These are phyloP conservation scores for Cyprinodon variegatus DNA, from an alignment of 2,113 vertebrate genomes.

Conservation along the genomic window DNA sequence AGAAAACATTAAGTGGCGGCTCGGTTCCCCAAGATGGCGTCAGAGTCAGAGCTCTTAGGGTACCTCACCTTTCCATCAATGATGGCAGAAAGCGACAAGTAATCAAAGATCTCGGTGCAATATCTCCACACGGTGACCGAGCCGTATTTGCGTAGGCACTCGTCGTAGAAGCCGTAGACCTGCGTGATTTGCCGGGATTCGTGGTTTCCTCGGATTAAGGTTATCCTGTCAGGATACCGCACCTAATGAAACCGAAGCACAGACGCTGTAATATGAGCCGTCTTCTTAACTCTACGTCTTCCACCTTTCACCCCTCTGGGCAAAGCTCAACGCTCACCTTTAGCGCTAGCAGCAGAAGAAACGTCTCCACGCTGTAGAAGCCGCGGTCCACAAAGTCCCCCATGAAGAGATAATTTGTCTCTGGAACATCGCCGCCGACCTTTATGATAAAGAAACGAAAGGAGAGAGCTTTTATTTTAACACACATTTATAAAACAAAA, in stretches of 20 bases:
- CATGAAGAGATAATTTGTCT: slow-evolving; percentile 97
- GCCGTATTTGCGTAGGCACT: slow-evolving; percentile 94
- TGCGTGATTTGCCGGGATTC: slow-evolving; percentile 96
- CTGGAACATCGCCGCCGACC: slow-evolving; percentile 94
- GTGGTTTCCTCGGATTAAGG: slow-evolving; percentile 93
- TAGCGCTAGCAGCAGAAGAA: slow-evolving; percentile 90
- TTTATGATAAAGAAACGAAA: slow-evolving; percentile 35
- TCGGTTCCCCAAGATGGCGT: too few species aligned
- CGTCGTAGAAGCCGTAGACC: slow-evolving; percentile 95
- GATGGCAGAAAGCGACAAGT: slow-evolving; percentile 94
- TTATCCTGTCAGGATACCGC: slow-evolving; percentile 94
- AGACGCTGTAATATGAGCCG: background rate
- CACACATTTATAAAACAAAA: too few species aligned
- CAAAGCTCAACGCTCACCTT: slow-evolving; percentile 78
- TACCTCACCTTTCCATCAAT: slow-evolving; percentile 91
- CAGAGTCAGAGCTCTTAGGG: background rate
- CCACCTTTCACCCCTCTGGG: too few species aligned
- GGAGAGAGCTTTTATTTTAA: background rate
- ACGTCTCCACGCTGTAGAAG: slow-evolving; percentile 96
- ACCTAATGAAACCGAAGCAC: slow-evolving; percentile 76
- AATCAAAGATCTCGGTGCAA: slow-evolving; percentile 97
- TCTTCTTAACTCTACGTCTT: too few species aligned
- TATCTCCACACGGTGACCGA: slow-evolving; percentile 96
- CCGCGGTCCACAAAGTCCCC: slow-evolving; percentile 95
- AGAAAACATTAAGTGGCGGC: background rate